Evolutionary conservation across 2,888 invertebrate species (phyloP), one percentile per base, ranked within the genome.

Genomic region (Antitype chi): DNA sequence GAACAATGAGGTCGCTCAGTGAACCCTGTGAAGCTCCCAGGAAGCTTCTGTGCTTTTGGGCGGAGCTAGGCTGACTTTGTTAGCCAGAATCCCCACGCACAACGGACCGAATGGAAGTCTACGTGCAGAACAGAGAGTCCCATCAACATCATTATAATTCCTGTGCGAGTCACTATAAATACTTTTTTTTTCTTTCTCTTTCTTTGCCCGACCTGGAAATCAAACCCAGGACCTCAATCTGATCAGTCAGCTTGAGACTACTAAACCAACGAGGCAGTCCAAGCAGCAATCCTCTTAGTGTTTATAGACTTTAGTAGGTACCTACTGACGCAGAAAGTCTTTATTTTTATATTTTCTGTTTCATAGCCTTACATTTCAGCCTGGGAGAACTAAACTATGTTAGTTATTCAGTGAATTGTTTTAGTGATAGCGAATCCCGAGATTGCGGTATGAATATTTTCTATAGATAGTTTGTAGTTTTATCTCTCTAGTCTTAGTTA

Each of bases 391-490:
- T 79, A 73, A 70, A 73, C 55, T 38, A 38, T 28, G 32, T 80
- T 59, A 64, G 72, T 73, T 63, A 83, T 85, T 85, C 67, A 81
- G 53, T 38, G 67, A 38, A 73, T 73, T 85, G 81, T 70, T 81
- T 83, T 69, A 70, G 85, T 73, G 55, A 76, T 73, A 68, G 77
- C 23, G 23, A 81, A 81, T 71, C 68, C 57, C 55, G 63, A 57
- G 73, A 74, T 85, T 85, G 67, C 63, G 57, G 70, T 55, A 63
- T 82, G 28, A 81, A 81, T 83, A 81, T 81, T 73, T 81, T 57
- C 43, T 53, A 32, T 23, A 23, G 8, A n/a, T 53, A 13, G 47
- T 47, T 68, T 13, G 25, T 53, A 66, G 32, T 53, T 25, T 15
- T 32, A 60, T 7, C n/a, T 52, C 7, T 17, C 43, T 13, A 20